Conservation (phyloP, 2,797 vertebrate species). For the Myotis myotis region DNA sequence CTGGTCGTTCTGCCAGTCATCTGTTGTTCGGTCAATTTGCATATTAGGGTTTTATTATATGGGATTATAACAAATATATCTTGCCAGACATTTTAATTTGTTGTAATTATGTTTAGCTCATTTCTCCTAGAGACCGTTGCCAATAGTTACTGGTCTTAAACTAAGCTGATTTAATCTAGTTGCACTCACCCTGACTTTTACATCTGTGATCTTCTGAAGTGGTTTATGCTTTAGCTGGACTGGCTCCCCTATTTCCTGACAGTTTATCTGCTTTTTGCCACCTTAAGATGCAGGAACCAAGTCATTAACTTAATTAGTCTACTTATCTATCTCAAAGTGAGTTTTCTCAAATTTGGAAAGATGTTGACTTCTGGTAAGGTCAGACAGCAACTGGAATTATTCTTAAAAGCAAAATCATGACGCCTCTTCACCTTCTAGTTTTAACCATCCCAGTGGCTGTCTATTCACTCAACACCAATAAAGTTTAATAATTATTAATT, state of each 20-base stretch:
- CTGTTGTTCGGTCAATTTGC: no score
- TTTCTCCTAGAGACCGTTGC: conserved; percentile 50
- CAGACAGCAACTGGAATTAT: background rate
- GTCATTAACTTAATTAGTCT: background rate
- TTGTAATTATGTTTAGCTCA: conserved; percentile 46
- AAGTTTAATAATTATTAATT: background rate
- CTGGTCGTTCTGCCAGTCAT: no score
- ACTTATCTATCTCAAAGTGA: background rate
- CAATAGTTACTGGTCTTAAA: conserved; percentile 49
- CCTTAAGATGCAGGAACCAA: background rate
- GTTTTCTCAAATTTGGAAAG: background rate
- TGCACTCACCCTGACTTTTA: background rate
- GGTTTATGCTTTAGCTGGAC: background rate
- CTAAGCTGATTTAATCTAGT: conserved; percentile 13
- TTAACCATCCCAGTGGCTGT: background rate
- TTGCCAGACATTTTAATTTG: conserved; percentile 51
- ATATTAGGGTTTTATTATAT: no score
- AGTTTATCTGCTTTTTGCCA: background rate
- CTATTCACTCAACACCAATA: background rate
- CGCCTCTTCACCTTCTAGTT: background rate
- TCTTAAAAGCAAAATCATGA: background rate
- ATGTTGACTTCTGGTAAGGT: background rate
- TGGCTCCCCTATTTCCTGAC: background rate
- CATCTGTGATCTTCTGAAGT: background rate
- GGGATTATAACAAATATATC: background rate